Evolutionary conservation across 2,113 vertebrate species (phyloP).

Genomic region (Butorides virescens): DNA sequence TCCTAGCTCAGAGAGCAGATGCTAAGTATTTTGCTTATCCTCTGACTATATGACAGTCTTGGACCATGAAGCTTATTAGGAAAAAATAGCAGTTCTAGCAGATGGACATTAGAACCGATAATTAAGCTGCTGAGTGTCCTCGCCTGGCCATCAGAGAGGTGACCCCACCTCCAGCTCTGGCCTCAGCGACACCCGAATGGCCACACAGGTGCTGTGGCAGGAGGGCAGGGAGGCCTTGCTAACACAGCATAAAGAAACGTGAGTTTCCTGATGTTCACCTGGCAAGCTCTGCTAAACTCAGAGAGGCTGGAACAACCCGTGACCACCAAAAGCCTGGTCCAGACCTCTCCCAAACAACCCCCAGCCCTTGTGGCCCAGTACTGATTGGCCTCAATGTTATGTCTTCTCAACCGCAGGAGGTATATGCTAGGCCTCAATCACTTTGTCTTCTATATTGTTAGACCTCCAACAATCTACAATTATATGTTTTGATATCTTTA

Average conservation of each 20-base stretch:
- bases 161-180: neutral
- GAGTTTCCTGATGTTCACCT: neutral
- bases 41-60: neutral
- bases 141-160: too few species aligned
- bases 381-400: neutral
- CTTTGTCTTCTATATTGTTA: neutral
- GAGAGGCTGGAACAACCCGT: neutral
- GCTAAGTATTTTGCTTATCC: too few species aligned
- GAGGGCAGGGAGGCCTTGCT: neutral
- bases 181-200: neutral
- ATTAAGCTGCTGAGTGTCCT: neutral
- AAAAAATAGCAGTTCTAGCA: neutral
- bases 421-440: neutral
- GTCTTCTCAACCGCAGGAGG: neutral
- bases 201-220: accelerated
- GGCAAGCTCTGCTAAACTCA: neutral
- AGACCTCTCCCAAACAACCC: too few species aligned
- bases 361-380: too few species aligned
- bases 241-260: neutral
- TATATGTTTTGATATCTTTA: neutral
- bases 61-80: neutral
- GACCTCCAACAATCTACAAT: neutral
- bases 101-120: neutral
- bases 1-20: neutral
- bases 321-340: neutral